Conservation (phyloP, 35 echinoderm and acorn worm genomes). For the Stichopus chloronotus region DNA sequence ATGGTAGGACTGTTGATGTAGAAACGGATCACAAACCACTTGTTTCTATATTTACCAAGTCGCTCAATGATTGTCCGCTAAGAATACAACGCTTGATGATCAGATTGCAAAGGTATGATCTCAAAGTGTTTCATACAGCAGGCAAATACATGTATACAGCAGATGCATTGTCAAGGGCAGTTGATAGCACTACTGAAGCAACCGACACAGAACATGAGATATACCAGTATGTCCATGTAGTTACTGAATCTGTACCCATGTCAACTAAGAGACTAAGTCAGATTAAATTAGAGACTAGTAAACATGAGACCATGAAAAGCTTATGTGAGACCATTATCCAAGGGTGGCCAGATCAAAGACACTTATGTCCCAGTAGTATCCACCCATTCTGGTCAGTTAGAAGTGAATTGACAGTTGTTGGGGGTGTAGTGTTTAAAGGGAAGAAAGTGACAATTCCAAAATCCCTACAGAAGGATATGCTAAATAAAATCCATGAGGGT, state of each 20-base stretch:
- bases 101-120: constrained; percentile 35
- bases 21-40: constrained; percentile 67
- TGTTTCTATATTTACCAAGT: constrained; percentile 35
- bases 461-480: background rate
- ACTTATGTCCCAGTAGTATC: no score
- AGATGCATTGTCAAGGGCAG: constrained; percentile 35
- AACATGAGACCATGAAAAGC: constrained; percentile 2
- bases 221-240: background rate
- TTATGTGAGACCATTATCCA: no score
- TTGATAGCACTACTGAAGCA: constrained; percentile 5
- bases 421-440: no score
- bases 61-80: constrained; percentile 11
- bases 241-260: background rate
- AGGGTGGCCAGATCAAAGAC: no score
- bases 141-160: constrained; percentile 30
- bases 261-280: background rate
- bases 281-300: constrained; percentile 32
- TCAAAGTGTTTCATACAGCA: constrained; percentile 7
- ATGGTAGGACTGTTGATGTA: background rate
- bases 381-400: no score
- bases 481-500: constrained; percentile 33
- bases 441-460: no score
- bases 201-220: constrained; percentile 15
- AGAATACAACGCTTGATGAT: constrained; percentile 45
- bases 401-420: no score